Base-by-base conservation (phyloP, 2,888 invertebrate species). In the Caenorhabditis macrosperma region DNA sequence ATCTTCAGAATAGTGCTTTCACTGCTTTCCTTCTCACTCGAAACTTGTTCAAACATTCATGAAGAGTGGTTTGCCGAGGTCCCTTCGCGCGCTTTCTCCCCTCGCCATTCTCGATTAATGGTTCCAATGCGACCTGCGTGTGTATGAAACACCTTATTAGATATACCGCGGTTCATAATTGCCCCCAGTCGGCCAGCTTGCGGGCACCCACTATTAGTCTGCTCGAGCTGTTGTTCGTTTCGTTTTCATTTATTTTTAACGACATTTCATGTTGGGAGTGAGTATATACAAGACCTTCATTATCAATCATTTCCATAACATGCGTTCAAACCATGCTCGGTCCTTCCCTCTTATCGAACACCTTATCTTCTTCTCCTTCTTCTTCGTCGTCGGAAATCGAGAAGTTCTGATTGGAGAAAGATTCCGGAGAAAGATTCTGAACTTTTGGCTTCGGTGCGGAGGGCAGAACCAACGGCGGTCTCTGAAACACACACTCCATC, bases 321-420 rank as follows among this genome's bases (percentile, higher is more conserved):
- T n/a, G n/a, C n/a, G n/a, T n/a, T 80, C 38, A 81, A 22, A 78
- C 81, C 77, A 81, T 68, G 10, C 48, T 54, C 7, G 77, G 77
- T 3, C 74, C 77, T 20, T 26, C 2, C 7, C 57, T 68, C 20
- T 64, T 55, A 10, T 77, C 74, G 12, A 75, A 80, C 9, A 80
- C 80, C 44, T 50, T 61, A 35, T 78, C 71, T 22, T 76, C 76
- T 4, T 67, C 66, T 9, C 67, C 69, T 1, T 74, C 77, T 0
- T 72, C 71, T 10, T 83, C 83, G 26, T 81, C 79, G 20, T 82
- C 83, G 22, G 79, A 77, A 52, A 83, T 76, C 5, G 81, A 77
- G 35, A 83, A 83, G 50, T 83, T 83, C 15, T 69, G 66, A 50
- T 83, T 83, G 7, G 61, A 52, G 57, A 83, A 81, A 3, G 81